Base-by-base conservation (phyloP, 2,113 vertebrate genomes). In the Notarius quadriscutis region DNA sequence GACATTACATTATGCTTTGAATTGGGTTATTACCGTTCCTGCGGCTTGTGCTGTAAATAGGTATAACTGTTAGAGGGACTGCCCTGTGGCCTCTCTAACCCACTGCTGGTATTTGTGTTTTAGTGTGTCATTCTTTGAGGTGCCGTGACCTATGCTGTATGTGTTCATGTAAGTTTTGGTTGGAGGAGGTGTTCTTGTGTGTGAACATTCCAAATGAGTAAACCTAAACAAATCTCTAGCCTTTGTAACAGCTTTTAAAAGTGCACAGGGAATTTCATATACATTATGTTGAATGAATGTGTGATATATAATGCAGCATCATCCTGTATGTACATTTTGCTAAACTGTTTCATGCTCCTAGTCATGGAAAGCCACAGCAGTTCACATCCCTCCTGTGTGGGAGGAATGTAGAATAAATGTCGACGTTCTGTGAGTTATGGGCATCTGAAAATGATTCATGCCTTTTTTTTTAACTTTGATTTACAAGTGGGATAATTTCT, bases 21-120 rank as follows among this genome's bases (percentile, higher is more conserved):
- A 67, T 72, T 84, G 86, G 86, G 86, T 87, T 72, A 87, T n/a
- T 55, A 77, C 51, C n/a, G n/a, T 83, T 83, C 20, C 71, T 87
- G 72, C 86, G 67, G 81, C 25, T 50, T 77, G 81, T 41, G 48
- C 62, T 86, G 74, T 55, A 78, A 85, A 78, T 57, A 75, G 80
- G 53, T n/a, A 53, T 30, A 63, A 53, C 75, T 67, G 74, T 27
- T 67, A 60, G 12, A 72, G 85, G 85, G 85, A 60, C 72, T 87
- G 86, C 81, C 81, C 81, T 84, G 86, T 84, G 71, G 81, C 27
- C 63, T 87, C 50, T 50, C 48, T 7, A 34, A 57, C 71, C 60
- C 30, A 67, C 20, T 57, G 60, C 63, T 82, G 65, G 79, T 87
- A 48, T 87, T 80, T 62, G 79, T 83, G 55, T 87, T 77, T 77